phyloP scores from a whole-genome alignment of 2,797 vertebrate genomes.

The Urocyon cinereoargenteus region DNA sequence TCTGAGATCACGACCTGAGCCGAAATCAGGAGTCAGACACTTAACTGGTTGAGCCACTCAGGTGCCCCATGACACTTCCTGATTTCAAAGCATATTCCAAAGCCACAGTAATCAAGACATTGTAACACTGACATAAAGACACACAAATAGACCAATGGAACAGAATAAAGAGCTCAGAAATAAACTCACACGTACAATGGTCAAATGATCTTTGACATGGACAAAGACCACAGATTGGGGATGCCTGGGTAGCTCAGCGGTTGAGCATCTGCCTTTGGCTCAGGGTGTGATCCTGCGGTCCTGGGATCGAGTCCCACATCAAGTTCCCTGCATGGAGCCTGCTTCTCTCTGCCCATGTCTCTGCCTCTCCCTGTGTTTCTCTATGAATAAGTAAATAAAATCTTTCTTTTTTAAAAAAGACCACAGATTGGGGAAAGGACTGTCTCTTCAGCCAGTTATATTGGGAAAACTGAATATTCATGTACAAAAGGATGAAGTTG shows the following conservation, averaged over 20 bases:
- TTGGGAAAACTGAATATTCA: not conserved
- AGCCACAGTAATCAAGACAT: not conserved
- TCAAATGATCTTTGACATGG: not conserved
- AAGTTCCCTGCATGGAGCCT: too few species aligned
- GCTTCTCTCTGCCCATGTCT: too few species aligned
- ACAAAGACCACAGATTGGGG: not conserved
- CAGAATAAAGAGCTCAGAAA: not conserved
- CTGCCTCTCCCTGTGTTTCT: too few species aligned
- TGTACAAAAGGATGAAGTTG: not conserved
- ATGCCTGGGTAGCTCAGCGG: too few species aligned
- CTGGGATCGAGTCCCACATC: too few species aligned
- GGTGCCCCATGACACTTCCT: not conserved
- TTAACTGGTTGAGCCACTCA: not conserved
- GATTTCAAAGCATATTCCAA: slow-evolving; percentile 6
- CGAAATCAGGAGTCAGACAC: not conserved
- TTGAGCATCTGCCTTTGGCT: too few species aligned
- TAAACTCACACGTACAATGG: not conserved
- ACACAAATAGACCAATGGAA: not conserved
- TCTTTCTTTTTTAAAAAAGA: not conserved
- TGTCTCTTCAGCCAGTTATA: not conserved
- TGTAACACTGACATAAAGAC: not conserved
- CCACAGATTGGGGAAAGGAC: not conserved
- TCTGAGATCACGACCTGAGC: not conserved
- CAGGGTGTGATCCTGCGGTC: too few species aligned
- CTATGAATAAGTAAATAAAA: too few species aligned